phyloP scores from a whole-genome alignment of 2,797 vertebrate species.

The Rhinella marina region DNA sequence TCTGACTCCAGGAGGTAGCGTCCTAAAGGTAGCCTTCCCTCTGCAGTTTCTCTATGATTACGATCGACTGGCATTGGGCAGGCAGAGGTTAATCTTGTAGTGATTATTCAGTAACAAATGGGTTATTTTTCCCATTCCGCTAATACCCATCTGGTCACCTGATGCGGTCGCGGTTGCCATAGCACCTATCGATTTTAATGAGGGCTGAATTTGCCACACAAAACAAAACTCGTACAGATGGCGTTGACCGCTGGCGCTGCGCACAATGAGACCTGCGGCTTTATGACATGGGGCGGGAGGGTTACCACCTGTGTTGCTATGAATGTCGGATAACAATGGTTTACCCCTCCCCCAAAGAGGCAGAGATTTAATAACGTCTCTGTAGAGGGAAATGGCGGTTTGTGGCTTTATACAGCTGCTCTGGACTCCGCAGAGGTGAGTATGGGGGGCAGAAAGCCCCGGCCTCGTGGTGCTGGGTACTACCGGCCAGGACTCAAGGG shows the following conservation, averaged over 20 bases:
- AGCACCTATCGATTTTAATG: slow-evolving; percentile 53
- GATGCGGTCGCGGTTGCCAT: slow-evolving; percentile 42
- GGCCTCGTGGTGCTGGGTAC: too few relatives aligned
- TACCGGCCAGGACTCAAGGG: too few relatives aligned
- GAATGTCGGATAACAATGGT: background rate
- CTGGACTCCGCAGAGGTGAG: too few relatives aligned
- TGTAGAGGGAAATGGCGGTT: too few relatives aligned
- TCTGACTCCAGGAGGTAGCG: too few relatives aligned
- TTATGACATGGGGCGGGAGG: background rate
- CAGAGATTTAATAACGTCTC: too few relatives aligned
- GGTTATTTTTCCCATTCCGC: background rate
- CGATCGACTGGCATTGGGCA: background rate
- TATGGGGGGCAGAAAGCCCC: too few relatives aligned
- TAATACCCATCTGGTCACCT: slow-evolving; percentile 36
- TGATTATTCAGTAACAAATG: slow-evolving; percentile 22
- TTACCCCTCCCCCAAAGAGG: background rate
- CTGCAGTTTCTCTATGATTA: background rate
- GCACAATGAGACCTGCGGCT: background rate
- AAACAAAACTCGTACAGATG: slow-evolving; percentile 5
- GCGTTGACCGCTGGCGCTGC: background rate
- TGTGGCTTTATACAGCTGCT: too few relatives aligned
- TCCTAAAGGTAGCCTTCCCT: background rate
- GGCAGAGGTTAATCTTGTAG: background rate
- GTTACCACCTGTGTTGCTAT: background rate
- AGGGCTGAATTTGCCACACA: slow-evolving; percentile 24